A percentile compares a stretch with the other conserved stretches of the same genome.
Evolutionary conservation across 2,888 invertebrate species (phyloP).

Genomic region (Drosophila falleni): DNA sequence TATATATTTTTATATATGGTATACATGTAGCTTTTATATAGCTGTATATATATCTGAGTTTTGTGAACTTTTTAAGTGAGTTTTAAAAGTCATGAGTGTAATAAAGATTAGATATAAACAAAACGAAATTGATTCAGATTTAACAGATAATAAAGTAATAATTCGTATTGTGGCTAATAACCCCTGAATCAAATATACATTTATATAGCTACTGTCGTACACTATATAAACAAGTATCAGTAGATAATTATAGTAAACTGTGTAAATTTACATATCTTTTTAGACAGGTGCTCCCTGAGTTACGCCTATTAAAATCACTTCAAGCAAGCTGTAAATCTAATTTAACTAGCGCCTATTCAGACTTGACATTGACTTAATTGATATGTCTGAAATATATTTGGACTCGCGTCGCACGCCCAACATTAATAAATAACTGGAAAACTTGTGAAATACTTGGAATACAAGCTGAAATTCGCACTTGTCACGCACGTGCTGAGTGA

Average conservation of each 20-base stretch:
- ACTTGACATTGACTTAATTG: conserved; percentile 37
- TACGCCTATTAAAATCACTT: conserved; percentile 8
- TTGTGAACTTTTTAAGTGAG: conserved; percentile 7
- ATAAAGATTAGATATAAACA: conserved; percentile 32
- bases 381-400: conserved; percentile 27
- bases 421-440: conserved; percentile 15
- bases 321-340: conserved; percentile 34
- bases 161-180: conserved; percentile 2
- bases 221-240: neutral
- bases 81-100: neutral
- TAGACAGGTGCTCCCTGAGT: neutral
- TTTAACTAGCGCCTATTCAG: conserved; percentile 41
- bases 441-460: conserved; percentile 42
- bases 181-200: conserved; percentile 8
- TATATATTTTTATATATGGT: conserved; percentile 4
- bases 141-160: conserved; percentile 6
- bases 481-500: conserved; percentile 65
- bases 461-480: conserved; percentile 31
- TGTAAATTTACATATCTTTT: neutral
- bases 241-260: conserved; percentile 1
- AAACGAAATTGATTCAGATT: conserved; percentile 32
- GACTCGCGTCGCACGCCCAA: conserved; percentile 12
- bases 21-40: neutral
- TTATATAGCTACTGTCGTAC: conserved; percentile 8
- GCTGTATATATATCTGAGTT: conserved; percentile 3